phyloP scores from a whole-genome alignment of 2,113 vertebrate species.

The Ailuropoda melanoleuca region DNA sequence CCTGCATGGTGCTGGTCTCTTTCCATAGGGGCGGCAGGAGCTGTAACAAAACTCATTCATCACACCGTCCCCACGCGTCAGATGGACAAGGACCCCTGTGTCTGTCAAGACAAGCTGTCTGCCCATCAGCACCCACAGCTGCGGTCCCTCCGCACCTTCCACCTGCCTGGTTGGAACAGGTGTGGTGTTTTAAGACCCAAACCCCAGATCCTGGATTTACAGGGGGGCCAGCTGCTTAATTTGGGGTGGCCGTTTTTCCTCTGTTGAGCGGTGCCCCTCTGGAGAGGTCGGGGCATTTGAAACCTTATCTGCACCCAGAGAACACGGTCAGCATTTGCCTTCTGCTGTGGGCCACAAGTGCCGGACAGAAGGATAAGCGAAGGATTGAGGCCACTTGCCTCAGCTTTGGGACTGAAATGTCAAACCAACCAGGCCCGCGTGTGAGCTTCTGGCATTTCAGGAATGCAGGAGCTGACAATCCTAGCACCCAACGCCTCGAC shows the following conservation, averaged over 20 bases:
- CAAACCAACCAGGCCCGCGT: not conserved
- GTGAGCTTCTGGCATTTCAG: not conserved
- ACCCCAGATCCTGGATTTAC: not conserved
- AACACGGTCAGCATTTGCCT: not conserved
- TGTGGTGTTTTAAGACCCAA: constrained; percentile 31
- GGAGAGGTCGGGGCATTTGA: not conserved
- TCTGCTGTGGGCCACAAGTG: not conserved
- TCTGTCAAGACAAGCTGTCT: not conserved
- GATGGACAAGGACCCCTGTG: not conserved
- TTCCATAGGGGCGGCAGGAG: not conserved
- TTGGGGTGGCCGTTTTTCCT: not conserved
- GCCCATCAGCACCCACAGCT: not conserved
- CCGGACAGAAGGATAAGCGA: not conserved
- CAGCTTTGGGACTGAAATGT: constrained; percentile 33
- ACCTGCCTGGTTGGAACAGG: constrained; percentile 41
- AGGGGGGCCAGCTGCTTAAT: not conserved
- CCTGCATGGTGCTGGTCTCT: not conserved
- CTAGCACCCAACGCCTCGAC: not conserved
- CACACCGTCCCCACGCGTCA: not conserved
- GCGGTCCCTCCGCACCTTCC: not conserved
- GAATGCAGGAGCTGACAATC: not conserved
- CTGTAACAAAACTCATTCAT: not conserved
- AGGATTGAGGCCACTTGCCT: constrained; percentile 19
- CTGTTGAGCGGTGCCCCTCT: not conserved
- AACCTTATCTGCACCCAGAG: not conserved